Conservation (phyloP, 2,888 invertebrate species). For the Tenthredo livida region DNA sequence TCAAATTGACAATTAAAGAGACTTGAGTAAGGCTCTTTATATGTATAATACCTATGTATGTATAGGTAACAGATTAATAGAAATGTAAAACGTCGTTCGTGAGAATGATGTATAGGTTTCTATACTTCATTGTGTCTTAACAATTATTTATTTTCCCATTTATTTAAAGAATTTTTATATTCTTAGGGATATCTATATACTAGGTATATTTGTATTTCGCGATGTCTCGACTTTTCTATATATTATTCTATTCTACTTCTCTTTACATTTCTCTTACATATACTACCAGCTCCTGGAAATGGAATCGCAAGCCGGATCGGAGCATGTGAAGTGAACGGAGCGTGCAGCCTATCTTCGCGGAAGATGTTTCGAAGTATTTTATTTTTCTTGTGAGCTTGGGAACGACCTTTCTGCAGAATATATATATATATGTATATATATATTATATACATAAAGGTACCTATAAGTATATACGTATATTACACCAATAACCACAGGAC, state of each 20-base stretch:
- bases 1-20: neutral
- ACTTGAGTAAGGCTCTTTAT: neutral
- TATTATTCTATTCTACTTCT: conserved; percentile 16
- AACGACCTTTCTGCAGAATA: conserved; percentile 8
- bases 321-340: conserved; percentile 10
- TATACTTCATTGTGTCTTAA: neutral
- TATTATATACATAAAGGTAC: too few relatives aligned
- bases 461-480: neutral
- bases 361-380: conserved; percentile 22
- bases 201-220: conserved; percentile 10
- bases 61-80: neutral
- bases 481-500: conserved; percentile 29
- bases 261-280: neutral
- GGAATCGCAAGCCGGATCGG: conserved; percentile 28
- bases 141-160: neutral
- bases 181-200: neutral
- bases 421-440: neutral
- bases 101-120: neutral
- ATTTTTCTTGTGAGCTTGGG: neutral
- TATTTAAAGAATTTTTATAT: neutral
- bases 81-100: neutral
- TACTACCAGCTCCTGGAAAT: neutral
- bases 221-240: conserved; percentile 9
- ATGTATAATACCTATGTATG: neutral
- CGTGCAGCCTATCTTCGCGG: conserved; percentile 26